Evolutionary conservation across 2,113 vertebrate species (phyloP).

Genomic region (Poecilia latipinna): DNA sequence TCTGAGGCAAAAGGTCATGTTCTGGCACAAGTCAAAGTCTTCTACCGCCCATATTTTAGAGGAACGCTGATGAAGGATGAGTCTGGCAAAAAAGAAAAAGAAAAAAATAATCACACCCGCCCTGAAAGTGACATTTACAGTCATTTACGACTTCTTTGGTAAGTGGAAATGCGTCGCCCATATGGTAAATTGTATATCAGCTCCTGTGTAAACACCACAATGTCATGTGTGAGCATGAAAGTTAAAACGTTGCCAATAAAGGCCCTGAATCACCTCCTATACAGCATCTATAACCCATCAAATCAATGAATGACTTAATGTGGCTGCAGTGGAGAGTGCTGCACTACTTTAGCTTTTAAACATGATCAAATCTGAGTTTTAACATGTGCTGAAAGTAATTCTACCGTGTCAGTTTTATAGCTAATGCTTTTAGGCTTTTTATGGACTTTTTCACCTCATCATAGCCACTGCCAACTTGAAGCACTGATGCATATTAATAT

Average conservation of each 20-base stretch:
- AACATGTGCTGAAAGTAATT: background rate
- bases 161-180: constrained; percentile 24
- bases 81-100: background rate
- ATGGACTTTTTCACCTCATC: constrained; percentile 7
- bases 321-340: background rate
- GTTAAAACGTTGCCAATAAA: background rate
- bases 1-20: constrained; percentile 80
- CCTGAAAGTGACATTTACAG: constrained; percentile 48
- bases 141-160: constrained; percentile 47
- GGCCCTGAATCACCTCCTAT: background rate
- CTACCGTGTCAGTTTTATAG: constrained; percentile 4
- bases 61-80: constrained; percentile 46
- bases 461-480: background rate
- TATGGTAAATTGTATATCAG: background rate
- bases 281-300: background rate
- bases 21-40: constrained; percentile 71
- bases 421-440: background rate
- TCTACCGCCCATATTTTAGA: constrained; percentile 49
- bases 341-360: background rate
- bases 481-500: background rate
- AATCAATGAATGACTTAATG: background rate
- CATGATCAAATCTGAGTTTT: constrained; percentile 7
- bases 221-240: background rate
- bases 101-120: constrained; percentile 17
- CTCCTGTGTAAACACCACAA: constrained; percentile 2